Percentiles rank a stretch among this genome's conserved stretches.
These are phyloP conservation scores for Anorthoa munda DNA, from an alignment of 2,888 invertebrate genomes.

Conservation along the genomic window DNA sequence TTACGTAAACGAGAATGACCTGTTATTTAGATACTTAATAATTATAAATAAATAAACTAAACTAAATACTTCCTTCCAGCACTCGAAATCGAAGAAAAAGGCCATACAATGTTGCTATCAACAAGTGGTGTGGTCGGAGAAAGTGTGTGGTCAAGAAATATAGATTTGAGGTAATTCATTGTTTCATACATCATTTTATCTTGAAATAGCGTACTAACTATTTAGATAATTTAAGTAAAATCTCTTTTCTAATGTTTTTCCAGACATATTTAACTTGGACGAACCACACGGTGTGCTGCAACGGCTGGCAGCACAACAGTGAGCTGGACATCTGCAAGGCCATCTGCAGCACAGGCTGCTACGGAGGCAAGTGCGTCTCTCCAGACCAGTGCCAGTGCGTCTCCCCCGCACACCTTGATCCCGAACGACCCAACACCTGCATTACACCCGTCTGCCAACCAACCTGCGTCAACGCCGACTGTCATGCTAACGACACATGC, in stretches of 20 bases:
- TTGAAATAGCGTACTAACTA: neutral
- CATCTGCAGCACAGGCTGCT: slow-evolving; percentile 87
- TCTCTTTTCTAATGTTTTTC: slow-evolving; percentile 53
- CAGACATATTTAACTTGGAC: slow-evolving; percentile 76
- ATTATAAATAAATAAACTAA: no score
- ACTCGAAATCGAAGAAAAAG: slow-evolving; percentile 61
- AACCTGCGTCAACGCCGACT: slow-evolving; percentile 80
- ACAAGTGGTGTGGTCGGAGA: slow-evolving; percentile 77
- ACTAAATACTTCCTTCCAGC: slow-evolving; percentile 51
- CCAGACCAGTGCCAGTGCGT: slow-evolving; percentile 83
- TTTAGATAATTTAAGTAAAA: neutral
- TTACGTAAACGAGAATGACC: no score
- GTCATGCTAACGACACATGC: slow-evolving; percentile 80
- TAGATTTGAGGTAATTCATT: slow-evolving; percentile 73
- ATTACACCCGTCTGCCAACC: slow-evolving; percentile 76
- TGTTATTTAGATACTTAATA: no score
- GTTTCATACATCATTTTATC: neutral
- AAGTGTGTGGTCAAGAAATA: slow-evolving; percentile 74
- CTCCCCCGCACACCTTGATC: slow-evolving; percentile 76
- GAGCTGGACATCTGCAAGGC: slow-evolving; percentile 83
- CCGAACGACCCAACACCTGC: slow-evolving; percentile 78
- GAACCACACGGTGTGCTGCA: slow-evolving; percentile 82
- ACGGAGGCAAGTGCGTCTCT: slow-evolving; percentile 82
- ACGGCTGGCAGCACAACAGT: slow-evolving; percentile 82
- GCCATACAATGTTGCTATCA: slow-evolving; percentile 67